Conservation (phyloP, 2,113 vertebrate genomes). For the Ceuthmochares aereus region DNA sequence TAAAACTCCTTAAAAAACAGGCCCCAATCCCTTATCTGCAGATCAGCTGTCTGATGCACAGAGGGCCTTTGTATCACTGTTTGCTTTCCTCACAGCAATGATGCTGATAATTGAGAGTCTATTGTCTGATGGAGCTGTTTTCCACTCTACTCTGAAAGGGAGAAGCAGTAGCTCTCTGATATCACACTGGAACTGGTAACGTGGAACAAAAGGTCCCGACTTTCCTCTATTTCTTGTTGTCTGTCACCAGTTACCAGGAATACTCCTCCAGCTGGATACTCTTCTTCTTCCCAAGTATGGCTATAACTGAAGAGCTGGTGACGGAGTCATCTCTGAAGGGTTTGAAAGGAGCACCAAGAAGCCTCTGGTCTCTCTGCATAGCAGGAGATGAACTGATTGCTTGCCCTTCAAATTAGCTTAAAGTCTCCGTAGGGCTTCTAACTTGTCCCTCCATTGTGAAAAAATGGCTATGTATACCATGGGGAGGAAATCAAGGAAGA, state of each 20-base stretch:
- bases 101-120: background rate
- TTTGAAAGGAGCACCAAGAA: background rate
- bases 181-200: background rate
- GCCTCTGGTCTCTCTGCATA: background rate
- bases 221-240: background rate
- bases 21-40: background rate
- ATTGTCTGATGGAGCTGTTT: background rate
- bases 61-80: background rate
- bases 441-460: background rate
- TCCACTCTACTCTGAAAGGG: background rate
- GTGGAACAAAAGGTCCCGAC: background rate
- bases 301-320: background rate
- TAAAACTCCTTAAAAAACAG: background rate
- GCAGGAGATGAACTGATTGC: background rate
- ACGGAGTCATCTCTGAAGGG: background rate
- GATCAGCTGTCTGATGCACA: fast-evolving
- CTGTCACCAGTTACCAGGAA: background rate
- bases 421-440: background rate
- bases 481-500: background rate
- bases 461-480: background rate
- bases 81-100: background rate
- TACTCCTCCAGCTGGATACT: background rate
- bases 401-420: background rate
- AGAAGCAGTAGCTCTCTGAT: background rate
- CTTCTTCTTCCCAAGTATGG: background rate